Evolutionary conservation across 2,797 vertebrate genomes (phyloP), one percentile per base, ranked within the genome.

Genomic region (Staurois parvus): DNA sequence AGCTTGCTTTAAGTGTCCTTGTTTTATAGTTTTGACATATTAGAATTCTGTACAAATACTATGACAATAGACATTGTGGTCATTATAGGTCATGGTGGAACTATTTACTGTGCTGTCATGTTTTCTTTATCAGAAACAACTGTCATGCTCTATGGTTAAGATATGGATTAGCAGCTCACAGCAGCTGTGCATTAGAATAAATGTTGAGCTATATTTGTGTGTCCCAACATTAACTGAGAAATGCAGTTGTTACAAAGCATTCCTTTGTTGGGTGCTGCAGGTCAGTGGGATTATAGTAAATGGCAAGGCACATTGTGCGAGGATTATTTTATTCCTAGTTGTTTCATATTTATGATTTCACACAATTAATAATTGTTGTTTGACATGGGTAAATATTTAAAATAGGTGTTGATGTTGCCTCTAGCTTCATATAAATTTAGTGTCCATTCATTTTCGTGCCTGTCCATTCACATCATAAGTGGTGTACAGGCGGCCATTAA

Each of bases 141-240:
- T 83, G 75, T 24, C 52, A 81, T 70, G 70, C 72, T 87, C 72
- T 12, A 30, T 70, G 87, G 68, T 85, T 91, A 45, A 89, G 78
- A 74, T 82, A 66, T 0, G 10, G 89, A 89, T 90, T 90, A 90
- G 84, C 81, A 88, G 88, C 66, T 83, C 70, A 24, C 69, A 90
- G 88, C 90, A 91, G 90, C 88, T 90, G 89, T 84, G 85, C 76
- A 67, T 79, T 87, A 87, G 59, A 84, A 81, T 84, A 82, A 87
- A 90, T 89, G 72, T 89, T 88, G 80, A 87, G 68, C 88, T 85
- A 83, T 79, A 84, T 87, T 88, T 88, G 84, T 74, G 0, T 86
- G 80, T 84, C 83, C 88, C 84, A 85, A 79, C 83, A 90, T 87
- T 87, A 84, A 88, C 84, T 86, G 75, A 79, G 88, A 88, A 91